Evolutionary conservation across 2,797 vertebrate genomes (phyloP).

Genomic region (Hippopotamyrus pictus): DNA sequence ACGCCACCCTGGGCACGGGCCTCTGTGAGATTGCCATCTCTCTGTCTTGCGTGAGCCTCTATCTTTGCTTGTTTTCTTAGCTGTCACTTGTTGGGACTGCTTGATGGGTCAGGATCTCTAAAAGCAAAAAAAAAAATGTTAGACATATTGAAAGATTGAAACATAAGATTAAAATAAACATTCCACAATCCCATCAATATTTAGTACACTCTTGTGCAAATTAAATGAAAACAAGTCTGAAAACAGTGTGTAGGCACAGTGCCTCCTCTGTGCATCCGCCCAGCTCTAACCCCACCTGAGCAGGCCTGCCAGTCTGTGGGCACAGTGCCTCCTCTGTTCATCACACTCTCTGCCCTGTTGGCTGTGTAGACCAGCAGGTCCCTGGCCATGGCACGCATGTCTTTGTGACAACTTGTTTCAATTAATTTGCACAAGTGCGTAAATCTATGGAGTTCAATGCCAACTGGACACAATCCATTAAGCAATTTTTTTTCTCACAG

Average conservation of each 20-base stretch:
- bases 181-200: not conserved
- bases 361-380: not conserved
- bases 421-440: not conserved
- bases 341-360: not conserved
- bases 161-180: not conserved
- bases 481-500: constrained; percentile 41
- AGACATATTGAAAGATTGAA: not conserved
- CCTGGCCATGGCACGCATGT: not conserved
- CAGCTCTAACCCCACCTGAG: not conserved
- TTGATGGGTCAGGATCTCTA: not conserved
- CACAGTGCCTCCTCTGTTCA: not conserved
- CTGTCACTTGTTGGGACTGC: not conserved
- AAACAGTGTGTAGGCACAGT: not conserved
- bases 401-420: not conserved
- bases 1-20: constrained; percentile 50
- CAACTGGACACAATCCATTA: too few species aligned
- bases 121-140: not conserved
- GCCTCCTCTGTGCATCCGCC: not conserved
- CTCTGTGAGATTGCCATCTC: constrained; percentile 44
- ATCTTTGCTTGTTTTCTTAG: not conserved
- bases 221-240: not conserved
- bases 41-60: constrained; percentile 57
- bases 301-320: not conserved
- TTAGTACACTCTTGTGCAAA: not conserved
- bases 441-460: not conserved